Evolutionary conservation across 2,113 vertebrate genomes (phyloP).

Genomic region (Galbula dea): DNA sequence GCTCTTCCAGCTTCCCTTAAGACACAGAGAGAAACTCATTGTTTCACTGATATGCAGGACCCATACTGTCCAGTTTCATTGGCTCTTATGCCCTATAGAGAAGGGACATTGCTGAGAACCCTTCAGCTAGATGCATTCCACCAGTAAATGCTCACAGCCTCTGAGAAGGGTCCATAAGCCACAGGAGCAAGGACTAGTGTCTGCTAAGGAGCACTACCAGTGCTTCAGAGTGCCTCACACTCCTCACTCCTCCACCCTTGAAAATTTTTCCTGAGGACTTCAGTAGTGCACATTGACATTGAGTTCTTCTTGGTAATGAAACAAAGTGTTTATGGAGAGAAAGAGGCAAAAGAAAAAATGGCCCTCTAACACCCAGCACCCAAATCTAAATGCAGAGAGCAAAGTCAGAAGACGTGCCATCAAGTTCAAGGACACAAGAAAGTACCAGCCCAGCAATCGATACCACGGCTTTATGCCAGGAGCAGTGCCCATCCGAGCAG

Average conservation of each 20-base stretch:
- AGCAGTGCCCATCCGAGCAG: not conserved
- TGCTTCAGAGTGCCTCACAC: not conserved
- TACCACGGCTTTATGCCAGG: not conserved
- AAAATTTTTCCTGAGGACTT: not conserved
- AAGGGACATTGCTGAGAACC: not conserved
- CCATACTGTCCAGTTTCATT: not conserved
- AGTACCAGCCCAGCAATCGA: not conserved
- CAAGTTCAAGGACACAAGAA: not conserved
- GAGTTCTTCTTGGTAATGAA: not conserved
- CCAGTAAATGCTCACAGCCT: not conserved
- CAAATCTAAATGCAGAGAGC: not conserved
- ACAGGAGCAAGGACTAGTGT: not conserved
- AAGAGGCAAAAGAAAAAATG: no score
- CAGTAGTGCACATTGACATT: not conserved
- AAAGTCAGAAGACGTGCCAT: not conserved
- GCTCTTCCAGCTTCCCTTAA: conserved; percentile 38
- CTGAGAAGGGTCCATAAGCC: not conserved
- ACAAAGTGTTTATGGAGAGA: not conserved
- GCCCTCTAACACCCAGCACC: not conserved
- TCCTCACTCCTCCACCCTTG: not conserved
- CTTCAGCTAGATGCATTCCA: not conserved
- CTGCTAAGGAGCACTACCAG: not conserved
- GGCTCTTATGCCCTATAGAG: not conserved
- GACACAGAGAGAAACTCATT: conserved; percentile 14
- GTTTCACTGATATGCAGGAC: not conserved